Evolutionary conservation across 1,140 invertebrate genomes (phyloP), one percentile per base, ranked within the genome.

Genomic region (Trypoxylus dichotomus): DNA sequence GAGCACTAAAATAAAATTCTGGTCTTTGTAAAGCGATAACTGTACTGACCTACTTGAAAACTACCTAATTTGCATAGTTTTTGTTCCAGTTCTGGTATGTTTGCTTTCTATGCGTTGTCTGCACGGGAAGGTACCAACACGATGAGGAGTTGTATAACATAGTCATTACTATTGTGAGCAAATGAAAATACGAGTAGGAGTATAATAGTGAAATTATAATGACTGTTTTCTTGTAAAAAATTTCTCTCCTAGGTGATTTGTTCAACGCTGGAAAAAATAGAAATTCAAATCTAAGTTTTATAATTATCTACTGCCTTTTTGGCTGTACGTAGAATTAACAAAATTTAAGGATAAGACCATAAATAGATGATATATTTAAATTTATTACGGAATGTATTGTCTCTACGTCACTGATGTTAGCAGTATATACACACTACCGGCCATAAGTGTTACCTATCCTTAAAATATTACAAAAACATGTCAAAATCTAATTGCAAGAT

Each of bases 1-100:
- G 47, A 54, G 47, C 47, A 54, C 47, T 54, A 54, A 54, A 54
- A n/a, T 15, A 54, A 54, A 54, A 54, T 54, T 54, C 47, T 54
- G 15, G 47, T 54, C 47, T 54, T 54, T 15, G 47, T 15, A 54
- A 54, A 15, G 32, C 32, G 32, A n/a, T 54, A 54, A 54, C 19
- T 54, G n/a, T 54, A n/a, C 15, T 19, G 47, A 54, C 47, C 47
- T 54, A 54, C 47, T n/a, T 54, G n/a, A n/a, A n/a, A 54, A n/a
- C n/a, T 15, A 54, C 47, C 19, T 54, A 54, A 54, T 54, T 54
- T 54, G 47, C 47, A 54, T 54, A 54, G 47, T 54, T 54, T 54
- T 54, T 54, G 47, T 54, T 54, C 47, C 19, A 54, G 47, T 54
- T 54, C 47, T 54, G 19, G 47, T 54, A 54, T 54, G 47, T 54